Evolutionary conservation across 2,888 invertebrate species (phyloP), one percentile per base, ranked within the genome.

Genomic region (Aplocera efformata): DNA sequence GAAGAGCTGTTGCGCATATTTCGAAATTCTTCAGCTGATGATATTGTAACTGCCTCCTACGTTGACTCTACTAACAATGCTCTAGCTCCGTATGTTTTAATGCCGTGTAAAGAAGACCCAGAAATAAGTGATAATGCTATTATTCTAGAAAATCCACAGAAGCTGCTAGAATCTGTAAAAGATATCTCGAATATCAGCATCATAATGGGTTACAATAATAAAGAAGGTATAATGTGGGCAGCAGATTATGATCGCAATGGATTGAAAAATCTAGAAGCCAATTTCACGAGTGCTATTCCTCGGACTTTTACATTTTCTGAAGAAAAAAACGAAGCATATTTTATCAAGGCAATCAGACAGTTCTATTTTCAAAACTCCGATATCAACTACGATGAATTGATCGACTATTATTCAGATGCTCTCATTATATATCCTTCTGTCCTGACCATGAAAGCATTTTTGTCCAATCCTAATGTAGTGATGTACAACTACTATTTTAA

Each of bases 141-240:
- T 1, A 48, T 67, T 27, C 60, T 52, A n/a, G 25, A 39, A 36
- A 37, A 20, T 11, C 61, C 68, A 5, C 46, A 27, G 42, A 17
- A 53, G 31, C 43, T 63, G 17, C 17, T 60, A 8, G 45, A 56
- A 0, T 31, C 17, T 9, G 39, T 24, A 8, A 39, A 44, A n/a
- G 20, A 30, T 4, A 34, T 48, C 34, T 36, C 53, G 6, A 38
- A 51, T 30, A 41, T 56, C 25, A 32, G 48, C 8, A 41, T 65
- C 10, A 62, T 71, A 7, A 55, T 63, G n/a, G 72, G 72, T 1
- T 66, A 57, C 38, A 69, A 65, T 48, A 35, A 71, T 36, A 67
- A 51, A 48, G 72, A 72, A 56, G 72, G 70, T 1, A 62, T 70
- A 13, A 48, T 42, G 33, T 63, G 59, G 46, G 62, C 65, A 8